phyloP scores from a whole-genome alignment of 2,113 vertebrate species.

The Macrotus californicus region DNA sequence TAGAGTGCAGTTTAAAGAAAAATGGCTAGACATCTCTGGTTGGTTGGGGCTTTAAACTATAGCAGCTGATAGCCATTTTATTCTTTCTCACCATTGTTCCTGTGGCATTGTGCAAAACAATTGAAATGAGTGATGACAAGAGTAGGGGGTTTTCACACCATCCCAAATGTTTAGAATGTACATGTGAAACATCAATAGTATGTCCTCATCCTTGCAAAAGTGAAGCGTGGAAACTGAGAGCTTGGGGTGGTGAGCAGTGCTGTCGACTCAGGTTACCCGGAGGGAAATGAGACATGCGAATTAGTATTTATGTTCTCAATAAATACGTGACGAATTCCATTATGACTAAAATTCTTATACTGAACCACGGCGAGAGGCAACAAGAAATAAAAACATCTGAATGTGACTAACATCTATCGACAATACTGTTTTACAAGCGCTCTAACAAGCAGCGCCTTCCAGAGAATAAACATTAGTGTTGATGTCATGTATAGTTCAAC shows the following conservation, averaged over 20 bases:
- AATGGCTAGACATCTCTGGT: background rate
- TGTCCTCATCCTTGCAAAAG: slow-evolving; percentile 36
- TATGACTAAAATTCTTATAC: slow-evolving; percentile 58
- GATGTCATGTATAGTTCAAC: background rate
- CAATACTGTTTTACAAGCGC: background rate
- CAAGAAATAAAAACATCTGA: slow-evolving; percentile 33
- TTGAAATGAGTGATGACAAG: background rate
- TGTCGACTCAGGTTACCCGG: slow-evolving; percentile 22
- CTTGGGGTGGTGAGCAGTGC: background rate
- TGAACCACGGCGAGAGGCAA: slow-evolving; percentile 39
- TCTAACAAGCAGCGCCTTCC: background rate
- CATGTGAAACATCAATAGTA: background rate
- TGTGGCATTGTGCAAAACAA: background rate
- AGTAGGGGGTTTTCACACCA: background rate
- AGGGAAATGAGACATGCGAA: slow-evolving; percentile 68
- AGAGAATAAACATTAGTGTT: background rate
- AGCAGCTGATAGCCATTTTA: background rate
- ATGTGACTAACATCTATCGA: background rate
- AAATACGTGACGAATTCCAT: slow-evolving; percentile 65
- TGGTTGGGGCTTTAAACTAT: background rate
- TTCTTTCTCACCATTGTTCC: background rate
- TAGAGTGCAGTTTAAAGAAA: background rate
- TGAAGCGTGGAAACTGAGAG: slow-evolving; percentile 58
- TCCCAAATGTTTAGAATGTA: background rate
- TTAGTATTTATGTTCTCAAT: slow-evolving; percentile 59